Evolutionary conservation across 2,888 invertebrate genomes (phyloP), one percentile per base, ranked within the genome.

Genomic region (Ennomos erosarius): DNA sequence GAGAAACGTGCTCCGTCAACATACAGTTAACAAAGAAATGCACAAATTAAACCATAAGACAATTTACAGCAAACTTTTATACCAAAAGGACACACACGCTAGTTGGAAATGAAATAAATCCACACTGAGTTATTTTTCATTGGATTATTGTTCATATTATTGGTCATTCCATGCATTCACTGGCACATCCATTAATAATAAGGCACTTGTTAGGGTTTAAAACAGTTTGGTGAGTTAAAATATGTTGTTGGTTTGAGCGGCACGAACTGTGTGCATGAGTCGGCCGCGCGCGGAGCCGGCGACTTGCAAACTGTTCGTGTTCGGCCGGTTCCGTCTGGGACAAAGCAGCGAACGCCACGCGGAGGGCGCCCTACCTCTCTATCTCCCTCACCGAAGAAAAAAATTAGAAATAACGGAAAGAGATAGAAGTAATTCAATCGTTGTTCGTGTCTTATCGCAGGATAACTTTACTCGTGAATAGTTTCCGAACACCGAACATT

Each of bases 301-400:
- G 87, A 88, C 90, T 92, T 83, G 90, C 90, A 89, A 90, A 92
- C 91, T 91, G 90, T 84, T 88, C 82, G 78, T 91, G 90, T 84
- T 88, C 82, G 78, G 82, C 84, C 81, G 78, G 82, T 84, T 84
- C 81, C 81, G 82, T 84, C 88, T 85, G 82, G 57, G 86, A 82
- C 85, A 84, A 85, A 81, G 85, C 87, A 86, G 80, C 81, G 87
- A 85, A 84, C 81, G 87, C 85, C 89, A 87, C 86, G 88, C 84
- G 87, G 87, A 85, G 80, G 74, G 83, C 85, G 84, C 88, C 87
- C 84, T 86, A 80, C 88, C 86, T 82, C 74, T 81, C 87, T 79
- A 72, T 90, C 90, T 89, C 90, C 82, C 86, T 92, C 90, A 76
- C 79, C 73, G 70, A 71, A 65, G 65, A 67, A 26, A 71, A 76